Base-by-base conservation (phyloP, 2,113 vertebrate genomes). In the Castor canadensis region DNA sequence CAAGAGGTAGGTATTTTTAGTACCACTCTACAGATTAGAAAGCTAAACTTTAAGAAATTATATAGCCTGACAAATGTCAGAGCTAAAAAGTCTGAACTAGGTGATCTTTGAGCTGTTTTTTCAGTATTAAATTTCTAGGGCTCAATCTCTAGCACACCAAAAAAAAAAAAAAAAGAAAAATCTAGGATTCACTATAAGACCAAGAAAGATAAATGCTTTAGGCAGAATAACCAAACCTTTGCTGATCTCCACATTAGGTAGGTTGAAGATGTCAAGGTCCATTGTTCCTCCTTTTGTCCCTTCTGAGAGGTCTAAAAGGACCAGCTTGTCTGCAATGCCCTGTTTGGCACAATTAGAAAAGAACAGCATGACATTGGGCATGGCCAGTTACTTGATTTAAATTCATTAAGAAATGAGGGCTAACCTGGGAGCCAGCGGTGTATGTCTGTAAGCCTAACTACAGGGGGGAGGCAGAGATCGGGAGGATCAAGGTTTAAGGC, bases 181-280 rank as follows among this genome's bases (percentile, higher is more conserved):
- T 84, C n/a, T 87, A 72, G 54, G 64, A 90, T 22, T 89, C 73
- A 92, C 76, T 79, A 60, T 0, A 71, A 76, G 26, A 82, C 5
- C 19, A 94, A 94, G 75, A 8, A 86, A 43, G 66, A 30, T 49
- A 26, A 0, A 35, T 52, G 73, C 40, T 91, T 97, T 72, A 92
- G 97, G 30, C 45, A 95, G 79, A 81, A 93, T 38, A 91, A 60
- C 12, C 91, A 90, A 97, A 99, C 99, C 99, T 99, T 98, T 99
- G 96, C 99, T 99, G 73, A 99, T 98, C 87, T 99, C 99, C 45
- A 99, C 99, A 35, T 99, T 99, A 9, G 99, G 99, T 80, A 99
- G 95, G 73, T n/a, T 98, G 98, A 99, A 99, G 84, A 99, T 99
- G 92, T 99, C 99, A 47, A 99, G 97, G 94, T 99, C 99, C 97